Base-by-base conservation (phyloP, 2,797 vertebrate genomes). In the Manis crassicaudata region DNA sequence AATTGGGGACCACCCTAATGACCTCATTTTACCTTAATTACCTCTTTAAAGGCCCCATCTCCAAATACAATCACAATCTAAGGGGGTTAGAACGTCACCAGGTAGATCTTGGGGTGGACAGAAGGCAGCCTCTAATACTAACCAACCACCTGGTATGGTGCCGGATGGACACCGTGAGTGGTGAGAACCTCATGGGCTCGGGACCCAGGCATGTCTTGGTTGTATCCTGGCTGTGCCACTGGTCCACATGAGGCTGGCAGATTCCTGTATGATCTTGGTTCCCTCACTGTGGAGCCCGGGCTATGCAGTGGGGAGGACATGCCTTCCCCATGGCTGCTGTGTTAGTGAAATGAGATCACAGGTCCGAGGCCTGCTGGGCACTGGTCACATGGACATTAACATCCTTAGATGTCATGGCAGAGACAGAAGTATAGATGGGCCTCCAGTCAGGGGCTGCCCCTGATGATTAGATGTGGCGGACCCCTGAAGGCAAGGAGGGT, bases 341-440 rank as follows among this genome's bases (percentile, higher is more conserved):
- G 76, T 25, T 4, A 29, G n/a, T 0, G 29, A 72, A 43, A 7
- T 27, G 8, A 62, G 40, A 46, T 21, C 27, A 40, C 73, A 90
- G 73, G 46, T 29, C 23, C 2, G 50, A 18, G 23, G 7, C 4
- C 0, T 4, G 62, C 46, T 0, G 12, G 68, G 32, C 0, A 2
- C 40, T 12, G 37, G 56, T 23, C n/a, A 27, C 18, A 7, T 23
- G 56, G 75, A 27, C 29, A 37, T 29, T 29, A 11, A 18, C 62
- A 52, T 18, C 32, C 46, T 58, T 35, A n/a, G 72, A 1, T 8
- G 17, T 72, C 20, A 32, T 1, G 1, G 32, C 12, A 32, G 32
- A 40, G 10, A 62, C 0, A 25, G 43, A 20, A 27, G 23, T 20
- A 12, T 13, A n/a, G 76, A 35, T 6, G 6, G 56, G 40, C 17